phyloP scores from a whole-genome alignment of 2,113 vertebrate species.

The Poeciliopsis prolifica region DNA sequence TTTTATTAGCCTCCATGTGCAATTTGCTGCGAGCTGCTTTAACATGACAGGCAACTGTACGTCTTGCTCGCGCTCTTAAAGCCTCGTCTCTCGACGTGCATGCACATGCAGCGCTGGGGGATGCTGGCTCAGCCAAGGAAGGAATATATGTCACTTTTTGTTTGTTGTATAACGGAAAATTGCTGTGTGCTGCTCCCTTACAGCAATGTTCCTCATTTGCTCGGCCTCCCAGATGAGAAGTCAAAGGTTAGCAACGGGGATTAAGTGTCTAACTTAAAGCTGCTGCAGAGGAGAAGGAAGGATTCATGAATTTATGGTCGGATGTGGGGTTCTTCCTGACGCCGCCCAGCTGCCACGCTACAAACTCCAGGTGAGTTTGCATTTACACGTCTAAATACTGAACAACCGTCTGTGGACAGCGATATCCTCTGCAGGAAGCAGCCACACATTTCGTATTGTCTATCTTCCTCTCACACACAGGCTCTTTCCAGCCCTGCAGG shows the following conservation, averaged over 20 bases:
- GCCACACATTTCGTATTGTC: slow-evolving; percentile 12
- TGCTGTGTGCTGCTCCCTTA: slow-evolving; percentile 9
- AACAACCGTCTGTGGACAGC: background rate
- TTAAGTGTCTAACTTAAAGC: slow-evolving; percentile 23
- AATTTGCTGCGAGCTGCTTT: slow-evolving; percentile 61
- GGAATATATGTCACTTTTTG: slow-evolving; percentile 18
- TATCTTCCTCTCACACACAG: slow-evolving; percentile 20
- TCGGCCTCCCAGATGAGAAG: slow-evolving; percentile 2
- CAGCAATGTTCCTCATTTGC: background rate
- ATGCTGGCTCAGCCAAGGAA: slow-evolving; percentile 8
- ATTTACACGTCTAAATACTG: background rate
- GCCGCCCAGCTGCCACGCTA: background rate
- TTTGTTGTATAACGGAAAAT: slow-evolving; percentile 28
- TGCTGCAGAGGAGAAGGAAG: background rate
- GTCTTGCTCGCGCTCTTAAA: slow-evolving; percentile 43
- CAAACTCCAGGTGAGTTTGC: background rate
- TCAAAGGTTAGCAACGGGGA: slow-evolving; percentile 21
- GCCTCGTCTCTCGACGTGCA: background rate
- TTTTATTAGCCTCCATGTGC: slow-evolving; percentile 70
- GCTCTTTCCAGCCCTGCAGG: slow-evolving; percentile 12
- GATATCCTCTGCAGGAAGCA: slow-evolving; percentile 29
- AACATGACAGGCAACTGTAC: slow-evolving; percentile 51
- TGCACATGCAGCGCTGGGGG: background rate
- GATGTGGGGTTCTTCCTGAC: background rate
- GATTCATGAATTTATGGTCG: slow-evolving; percentile 15